Conservation (phyloP, 2,888 invertebrate genomes). For the Conchocele bisecta region DNA sequence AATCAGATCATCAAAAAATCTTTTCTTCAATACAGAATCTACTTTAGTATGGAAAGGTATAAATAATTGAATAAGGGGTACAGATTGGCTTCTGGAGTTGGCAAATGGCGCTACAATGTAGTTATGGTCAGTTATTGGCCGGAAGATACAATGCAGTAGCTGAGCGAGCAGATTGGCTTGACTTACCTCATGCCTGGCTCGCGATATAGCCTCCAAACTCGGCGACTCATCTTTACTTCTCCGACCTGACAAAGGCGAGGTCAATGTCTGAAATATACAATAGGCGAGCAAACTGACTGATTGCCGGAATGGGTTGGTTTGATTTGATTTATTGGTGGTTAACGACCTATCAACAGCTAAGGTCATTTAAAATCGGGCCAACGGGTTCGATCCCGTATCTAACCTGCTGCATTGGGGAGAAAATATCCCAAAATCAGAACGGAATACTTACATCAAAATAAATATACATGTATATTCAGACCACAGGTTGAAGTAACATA, state of each 20-base stretch:
- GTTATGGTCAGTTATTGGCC: background rate
- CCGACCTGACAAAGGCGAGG: conserved; percentile 64
- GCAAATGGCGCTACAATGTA: conserved; percentile 11
- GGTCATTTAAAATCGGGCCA: too few relatives aligned
- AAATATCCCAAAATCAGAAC: too few relatives aligned
- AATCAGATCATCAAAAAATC: conserved; percentile 52
- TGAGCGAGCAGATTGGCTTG: background rate
- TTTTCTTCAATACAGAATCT: conserved; percentile 49
- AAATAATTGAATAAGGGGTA: conserved; percentile 62
- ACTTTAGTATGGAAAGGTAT: conserved; percentile 54
- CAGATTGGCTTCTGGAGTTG: conserved; percentile 39
- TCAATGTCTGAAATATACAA: conserved; percentile 67
- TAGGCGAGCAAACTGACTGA: too few relatives aligned
- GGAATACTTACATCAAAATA: too few relatives aligned
- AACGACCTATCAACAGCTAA: too few relatives aligned
- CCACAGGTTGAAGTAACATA: too few relatives aligned
- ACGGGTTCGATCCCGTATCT: too few relatives aligned
- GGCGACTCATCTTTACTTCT: conserved; percentile 76
- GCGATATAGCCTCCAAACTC: conserved; percentile 69
- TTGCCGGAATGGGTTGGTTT: too few relatives aligned
- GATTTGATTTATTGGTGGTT: too few relatives aligned
- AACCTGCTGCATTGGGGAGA: too few relatives aligned
- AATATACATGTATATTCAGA: too few relatives aligned
- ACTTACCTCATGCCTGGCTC: conserved; percentile 74
- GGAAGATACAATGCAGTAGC: background rate